Evolutionary conservation across 1,140 invertebrate species (phyloP), one percentile per base, ranked within the genome.

Genomic region (Goniozus legneri): DNA sequence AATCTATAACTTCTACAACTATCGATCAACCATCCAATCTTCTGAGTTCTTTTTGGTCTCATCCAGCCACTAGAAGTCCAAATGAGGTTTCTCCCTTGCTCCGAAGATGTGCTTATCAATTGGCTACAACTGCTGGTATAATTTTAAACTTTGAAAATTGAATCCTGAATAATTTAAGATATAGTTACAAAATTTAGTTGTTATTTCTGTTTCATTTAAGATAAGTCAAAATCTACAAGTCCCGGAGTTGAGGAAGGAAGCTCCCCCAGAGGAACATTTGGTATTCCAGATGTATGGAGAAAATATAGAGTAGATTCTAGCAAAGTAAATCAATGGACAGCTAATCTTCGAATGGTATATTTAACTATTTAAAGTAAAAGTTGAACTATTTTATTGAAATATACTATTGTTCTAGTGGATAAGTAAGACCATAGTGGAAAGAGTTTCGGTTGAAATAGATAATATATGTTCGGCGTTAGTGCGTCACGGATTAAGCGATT

Each of bases 401-500:
- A 27, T 6, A 6, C 4, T 27, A 36, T 38, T 51, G 35, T 76
- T 75, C 30, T 60, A 89, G 86, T 92, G 89, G 88, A 80, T 91
- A 31, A 85, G 85, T 27, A 80, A 83, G 56, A 91, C 89, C 3
- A 84, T 92, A 46, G 67, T 92, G 12, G 77, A 83, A 56, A 77
- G 84, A 33, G 62, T 92, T 14, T 79, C 83, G 1, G 71, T 71
- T 32, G 87, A 91, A 75, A 89, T 92, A 49, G 79, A 84, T 35
- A 71, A 71, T 42, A 80, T 89, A 13, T 85, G 89, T 63, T 74
- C 79, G 18, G 73, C 79, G 12, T 75, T 92, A 32, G 71, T 82
- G 21, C 80, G 80, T 47, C 82, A 85, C 15, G 86, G 87, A 10
- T 71, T 86, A 32, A 78, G 80, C 12, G 88, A 91, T 57, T 74